Conservation (phyloP, 2,797 vertebrate genomes). For the Falco naumanni region DNA sequence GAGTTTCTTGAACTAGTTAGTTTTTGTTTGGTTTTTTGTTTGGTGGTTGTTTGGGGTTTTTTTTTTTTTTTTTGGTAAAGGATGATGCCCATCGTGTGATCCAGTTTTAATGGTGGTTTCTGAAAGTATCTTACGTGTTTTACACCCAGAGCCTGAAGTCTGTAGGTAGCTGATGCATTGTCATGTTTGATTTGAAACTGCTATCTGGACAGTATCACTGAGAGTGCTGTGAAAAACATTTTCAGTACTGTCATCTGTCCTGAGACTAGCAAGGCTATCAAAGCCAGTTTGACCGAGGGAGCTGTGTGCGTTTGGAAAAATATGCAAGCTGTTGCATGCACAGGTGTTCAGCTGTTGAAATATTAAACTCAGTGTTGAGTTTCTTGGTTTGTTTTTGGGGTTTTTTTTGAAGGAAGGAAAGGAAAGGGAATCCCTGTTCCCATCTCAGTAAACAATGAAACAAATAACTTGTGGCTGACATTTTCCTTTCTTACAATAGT, state of each 20-base stretch:
- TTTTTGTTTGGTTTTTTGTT: too few relatives aligned
- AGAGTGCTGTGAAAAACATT: neutral
- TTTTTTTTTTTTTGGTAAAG: neutral
- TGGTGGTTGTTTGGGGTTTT: too few relatives aligned
- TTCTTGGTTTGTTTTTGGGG: too few relatives aligned
- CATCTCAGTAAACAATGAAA: neutral
- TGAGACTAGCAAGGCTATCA: neutral
- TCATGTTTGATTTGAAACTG: neutral
- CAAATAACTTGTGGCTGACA: neutral
- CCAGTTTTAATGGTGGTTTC: neutral
- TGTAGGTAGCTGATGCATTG: neutral
- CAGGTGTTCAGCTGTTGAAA: neutral
- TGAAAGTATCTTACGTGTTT: neutral
- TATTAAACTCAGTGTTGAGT: neutral
- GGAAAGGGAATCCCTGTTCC: neutral
- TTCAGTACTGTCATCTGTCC: neutral
- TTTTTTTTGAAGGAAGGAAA: neutral
- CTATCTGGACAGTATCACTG: neutral
- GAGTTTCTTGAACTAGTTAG: neutral
- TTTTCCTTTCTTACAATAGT: neutral
- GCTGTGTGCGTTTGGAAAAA: neutral
- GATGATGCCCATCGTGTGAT: neutral
- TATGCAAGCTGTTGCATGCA: neutral
- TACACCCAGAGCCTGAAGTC: neutral
- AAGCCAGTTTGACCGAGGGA: neutral